Evolutionary conservation across 2,113 vertebrate species (phyloP), one percentile per base, ranked within the genome.

Genomic region (Prietella phreatophila): DNA sequence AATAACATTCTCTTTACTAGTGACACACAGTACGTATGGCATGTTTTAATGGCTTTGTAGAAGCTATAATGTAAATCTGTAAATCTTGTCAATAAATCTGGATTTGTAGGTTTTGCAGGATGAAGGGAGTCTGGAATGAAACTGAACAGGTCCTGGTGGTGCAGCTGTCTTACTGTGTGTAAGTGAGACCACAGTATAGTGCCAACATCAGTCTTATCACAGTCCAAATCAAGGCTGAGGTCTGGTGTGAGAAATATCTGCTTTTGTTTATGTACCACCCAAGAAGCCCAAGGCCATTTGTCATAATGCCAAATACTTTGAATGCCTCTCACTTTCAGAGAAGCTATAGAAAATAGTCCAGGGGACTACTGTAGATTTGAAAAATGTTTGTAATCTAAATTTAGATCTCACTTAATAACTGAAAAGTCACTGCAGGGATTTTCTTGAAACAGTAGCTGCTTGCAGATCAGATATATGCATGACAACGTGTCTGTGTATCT

Each of bases 231-330:
- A 61, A 0, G 22, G 56, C 56, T 82, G 27, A 80, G 6, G 53
- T 81, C 53, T 81, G 58, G 11, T 83, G 56, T 82, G 56, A 61
- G 33, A 60, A 82, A 82, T 82, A 82, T 82, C 56, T 56, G n/a
- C 50, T 55, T 60, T 36, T 82, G 80, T 60, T 61, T 83, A 83
- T 82, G 81, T 58, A 36, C 58, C 81, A 63, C 81, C 33, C 81
- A 63, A 42, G 33, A 61, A 42, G 36, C 22, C 33, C 5, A 42
- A 15, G 22, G 22, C 17, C 39, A 83, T 65, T 27, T 67, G 27
- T 67, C n/a, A 61, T 83, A 63, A 75, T 42, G 13, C 27, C 27
- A 58, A 85, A 39, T 5, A 39, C 83, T 22, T 55, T 55, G 5
- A 84, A 84, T 69, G 27, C 47, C 15, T 81, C 78, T 56, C 27